Conservation (phyloP, 1,140 invertebrate genomes). For the Atta texana region DNA sequence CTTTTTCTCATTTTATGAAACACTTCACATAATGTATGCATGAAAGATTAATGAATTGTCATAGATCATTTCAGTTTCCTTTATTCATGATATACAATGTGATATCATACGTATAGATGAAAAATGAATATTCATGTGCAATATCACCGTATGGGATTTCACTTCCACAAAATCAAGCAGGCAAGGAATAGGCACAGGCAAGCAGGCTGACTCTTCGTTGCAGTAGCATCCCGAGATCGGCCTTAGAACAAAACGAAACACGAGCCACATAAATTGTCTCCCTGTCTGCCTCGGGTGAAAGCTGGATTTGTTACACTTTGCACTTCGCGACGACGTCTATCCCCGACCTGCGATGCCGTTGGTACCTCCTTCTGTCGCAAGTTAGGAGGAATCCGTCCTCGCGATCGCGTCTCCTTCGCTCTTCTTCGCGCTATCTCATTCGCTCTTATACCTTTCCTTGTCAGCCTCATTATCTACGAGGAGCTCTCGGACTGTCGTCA, state of each 20-base stretch:
- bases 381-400: conserved; percentile 77
- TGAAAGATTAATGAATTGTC: not conserved
- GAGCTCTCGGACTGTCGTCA: conserved; percentile 69
- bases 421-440: conserved; percentile 51
- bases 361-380: conserved; percentile 60
- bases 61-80: not conserved
- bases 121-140: conserved; percentile 70
- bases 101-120: not conserved
- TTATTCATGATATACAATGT: not conserved
- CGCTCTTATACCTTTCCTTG: conserved; percentile 54
- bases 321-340: conserved; percentile 82
- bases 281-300: conserved; percentile 85
- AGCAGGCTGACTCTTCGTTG: conserved; percentile 81
- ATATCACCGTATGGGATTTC: conserved; percentile 69
- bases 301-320: conserved; percentile 87
- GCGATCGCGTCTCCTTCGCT: conserved; percentile 68
- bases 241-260: conserved; percentile 84
- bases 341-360: conserved; percentile 67
- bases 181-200: conserved; percentile 64
- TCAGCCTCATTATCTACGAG: conserved; percentile 79
- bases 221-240: conserved; percentile 81
- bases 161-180: conserved; percentile 76
- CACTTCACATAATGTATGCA: not conserved
- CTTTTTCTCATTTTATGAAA: not conserved
- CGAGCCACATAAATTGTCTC: conserved; percentile 86